These are phyloP conservation scores for Abrostola triplasia DNA, from an alignment of 2,888 invertebrate species.

Conservation along the genomic window DNA sequence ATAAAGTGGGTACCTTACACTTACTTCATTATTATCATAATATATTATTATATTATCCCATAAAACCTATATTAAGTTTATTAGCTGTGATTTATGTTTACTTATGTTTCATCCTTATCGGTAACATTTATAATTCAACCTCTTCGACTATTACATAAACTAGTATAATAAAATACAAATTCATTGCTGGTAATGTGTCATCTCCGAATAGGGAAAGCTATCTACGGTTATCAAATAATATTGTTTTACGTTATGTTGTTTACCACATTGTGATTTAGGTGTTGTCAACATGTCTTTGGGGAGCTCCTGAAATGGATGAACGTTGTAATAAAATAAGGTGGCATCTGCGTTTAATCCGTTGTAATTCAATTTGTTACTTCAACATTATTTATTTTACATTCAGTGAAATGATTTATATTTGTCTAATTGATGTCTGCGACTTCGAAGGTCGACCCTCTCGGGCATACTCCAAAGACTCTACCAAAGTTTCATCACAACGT, in stretches of 20 bases:
- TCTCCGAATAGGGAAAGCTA: slow-evolving; percentile 15
- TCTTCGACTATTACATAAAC: slow-evolving; percentile 18
- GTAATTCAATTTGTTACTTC: too few species aligned
- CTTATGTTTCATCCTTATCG: slow-evolving; percentile 14
- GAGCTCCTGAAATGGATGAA: slow-evolving; percentile 31
- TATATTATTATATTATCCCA: neutral
- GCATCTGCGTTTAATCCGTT: too few species aligned
- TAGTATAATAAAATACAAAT: slow-evolving; percentile 32
- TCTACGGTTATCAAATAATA: slow-evolving; percentile 32
- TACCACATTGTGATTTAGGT: slow-evolving; percentile 57
- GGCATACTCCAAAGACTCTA: too few species aligned
- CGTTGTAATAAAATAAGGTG: slow-evolving; percentile 38
- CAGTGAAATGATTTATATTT: too few species aligned
- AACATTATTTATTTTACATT: too few species aligned
- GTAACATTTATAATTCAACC: slow-evolving; percentile 11
- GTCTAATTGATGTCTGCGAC: too few species aligned
- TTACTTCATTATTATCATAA: too few species aligned
- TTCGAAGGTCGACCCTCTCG: too few species aligned
- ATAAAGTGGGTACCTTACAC: too few species aligned
- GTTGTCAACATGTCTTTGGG: slow-evolving; percentile 50
- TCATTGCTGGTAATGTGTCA: slow-evolving; percentile 27
- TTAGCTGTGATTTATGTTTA: neutral
- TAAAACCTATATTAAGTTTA: slow-evolving; percentile 1
- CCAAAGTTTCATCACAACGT: too few species aligned
- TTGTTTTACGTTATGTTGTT: slow-evolving; percentile 44